A percentile compares a stretch with the other conserved stretches of the same genome.
Evolutionary conservation across 2,888 invertebrate genomes (phyloP).

Genomic region (Lithophane leautieri): DNA sequence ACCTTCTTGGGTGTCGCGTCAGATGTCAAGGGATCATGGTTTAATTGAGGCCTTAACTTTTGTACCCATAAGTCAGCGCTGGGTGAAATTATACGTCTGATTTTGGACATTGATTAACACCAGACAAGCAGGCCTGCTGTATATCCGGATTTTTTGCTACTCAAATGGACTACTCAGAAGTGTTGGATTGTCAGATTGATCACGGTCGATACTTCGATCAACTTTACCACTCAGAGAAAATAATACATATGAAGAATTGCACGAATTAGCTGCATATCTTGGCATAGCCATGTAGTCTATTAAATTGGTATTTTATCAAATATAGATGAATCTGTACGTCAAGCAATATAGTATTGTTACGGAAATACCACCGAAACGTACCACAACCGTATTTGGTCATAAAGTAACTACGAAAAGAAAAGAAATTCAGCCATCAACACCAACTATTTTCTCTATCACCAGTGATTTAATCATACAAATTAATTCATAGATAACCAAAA

Average conservation of each 20-base stretch:
- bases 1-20: conserved; percentile 52
- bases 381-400: neutral
- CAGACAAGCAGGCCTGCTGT: neutral
- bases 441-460: conserved; percentile 12
- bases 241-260: neutral
- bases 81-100: conserved; percentile 8
- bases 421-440: conserved; percentile 3
- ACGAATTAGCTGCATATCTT: neutral
- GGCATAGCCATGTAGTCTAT: neutral
- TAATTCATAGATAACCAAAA: neutral
- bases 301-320: neutral
- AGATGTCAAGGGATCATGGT: conserved; percentile 65
- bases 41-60: conserved; percentile 66
- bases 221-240: neutral
- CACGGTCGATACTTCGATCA: neutral
- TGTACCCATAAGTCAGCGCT: conserved; percentile 28
- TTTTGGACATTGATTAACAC: neutral
- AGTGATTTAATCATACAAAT: conserved; percentile 11
- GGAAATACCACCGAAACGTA: neutral
- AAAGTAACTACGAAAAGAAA: conserved; percentile 5
- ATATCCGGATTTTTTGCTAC: conserved; percentile 36
- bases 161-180: neutral
- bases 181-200: neutral
- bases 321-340: neutral
- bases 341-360: neutral